A percentile compares a stretch with the other conserved stretches of the same genome.
These are phyloP conservation scores for Maniola hyperantus DNA, from an alignment of 2,888 invertebrate genomes.

Conservation along the genomic window DNA sequence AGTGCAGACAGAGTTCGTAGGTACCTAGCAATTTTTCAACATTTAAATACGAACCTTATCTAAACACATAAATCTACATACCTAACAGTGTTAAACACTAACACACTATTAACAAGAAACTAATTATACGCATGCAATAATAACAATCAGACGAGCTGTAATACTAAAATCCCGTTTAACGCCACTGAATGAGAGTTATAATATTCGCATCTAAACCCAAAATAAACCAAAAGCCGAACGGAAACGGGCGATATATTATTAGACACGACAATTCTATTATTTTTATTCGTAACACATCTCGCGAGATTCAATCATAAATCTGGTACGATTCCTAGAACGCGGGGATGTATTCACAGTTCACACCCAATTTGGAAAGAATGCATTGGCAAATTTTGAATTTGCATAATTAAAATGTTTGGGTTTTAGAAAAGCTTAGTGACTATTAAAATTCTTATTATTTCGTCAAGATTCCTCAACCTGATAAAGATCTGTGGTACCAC, in stretches of 20 bases:
- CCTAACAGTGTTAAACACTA: constrained; percentile 17
- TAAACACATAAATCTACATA: not conserved
- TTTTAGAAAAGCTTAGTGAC: not conserved
- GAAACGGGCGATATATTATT: constrained; percentile 80
- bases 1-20: not conserved
- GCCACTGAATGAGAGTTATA: constrained; percentile 70
- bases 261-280: constrained; percentile 82
- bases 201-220: constrained; percentile 78
- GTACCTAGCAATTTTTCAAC: not conserved
- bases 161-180: constrained; percentile 56
- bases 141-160: constrained; percentile 33
- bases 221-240: constrained; percentile 79
- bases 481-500: no score
- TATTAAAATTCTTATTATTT: constrained; percentile 1
- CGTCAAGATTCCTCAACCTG: not conserved
- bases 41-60: not conserved
- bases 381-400: not conserved
- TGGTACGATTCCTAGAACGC: constrained; percentile 66
- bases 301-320: constrained; percentile 76
- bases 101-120: constrained; percentile 30
- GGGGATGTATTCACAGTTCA: constrained; percentile 48
- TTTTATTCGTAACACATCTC: constrained; percentile 82
- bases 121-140: constrained; percentile 35
- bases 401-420: not conserved
- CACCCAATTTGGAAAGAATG: constrained; percentile 61